Evolutionary conservation across 2,888 invertebrate species (phyloP).

Genomic region (Ernsta delagoae): DNA sequence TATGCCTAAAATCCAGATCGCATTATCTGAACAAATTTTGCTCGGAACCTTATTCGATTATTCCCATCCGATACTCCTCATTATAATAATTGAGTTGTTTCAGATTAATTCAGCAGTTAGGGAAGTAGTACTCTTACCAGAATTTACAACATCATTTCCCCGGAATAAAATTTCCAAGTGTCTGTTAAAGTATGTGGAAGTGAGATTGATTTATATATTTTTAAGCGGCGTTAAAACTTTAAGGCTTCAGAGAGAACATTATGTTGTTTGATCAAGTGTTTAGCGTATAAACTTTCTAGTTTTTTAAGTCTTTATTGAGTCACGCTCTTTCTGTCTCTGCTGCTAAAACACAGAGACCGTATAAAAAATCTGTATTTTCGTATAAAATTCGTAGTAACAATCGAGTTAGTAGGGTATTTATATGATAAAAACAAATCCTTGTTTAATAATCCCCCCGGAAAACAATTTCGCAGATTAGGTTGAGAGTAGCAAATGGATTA

Average conservation of each 20-base stretch:
- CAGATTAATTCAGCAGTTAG: not conserved
- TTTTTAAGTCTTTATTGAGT: too few relatives aligned
- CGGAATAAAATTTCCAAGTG: conserved; percentile 17
- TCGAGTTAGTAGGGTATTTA: not conserved
- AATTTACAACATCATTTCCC: conserved; percentile 23
- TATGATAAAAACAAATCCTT: conserved; percentile 8
- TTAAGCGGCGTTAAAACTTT: too few relatives aligned
- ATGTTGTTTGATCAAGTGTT: too few relatives aligned
- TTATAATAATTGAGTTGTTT: conserved; percentile 23
- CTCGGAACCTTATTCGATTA: conserved; percentile 13
- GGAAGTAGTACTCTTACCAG: too few relatives aligned
- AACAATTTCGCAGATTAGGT: conserved; percentile 21
- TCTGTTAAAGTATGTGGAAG: not conserved
- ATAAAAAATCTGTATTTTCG: too few relatives aligned
- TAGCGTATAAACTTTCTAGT: too few relatives aligned
- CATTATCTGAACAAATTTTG: conserved; percentile 12
- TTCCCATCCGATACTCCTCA: conserved; percentile 9
- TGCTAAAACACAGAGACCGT: too few relatives aligned
- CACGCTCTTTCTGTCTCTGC: too few relatives aligned
- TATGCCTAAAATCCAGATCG: not conserved
- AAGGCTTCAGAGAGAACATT: too few relatives aligned
- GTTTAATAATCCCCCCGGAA: conserved; percentile 1
- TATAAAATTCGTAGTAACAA: not conserved
- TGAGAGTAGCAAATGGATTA: conserved; percentile 22
- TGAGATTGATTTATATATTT: not conserved